Percentiles rank a stretch among this genome's conserved stretches.
Evolutionary conservation across 2,113 vertebrate species (phyloP).

Genomic region (Rynchops niger): DNA sequence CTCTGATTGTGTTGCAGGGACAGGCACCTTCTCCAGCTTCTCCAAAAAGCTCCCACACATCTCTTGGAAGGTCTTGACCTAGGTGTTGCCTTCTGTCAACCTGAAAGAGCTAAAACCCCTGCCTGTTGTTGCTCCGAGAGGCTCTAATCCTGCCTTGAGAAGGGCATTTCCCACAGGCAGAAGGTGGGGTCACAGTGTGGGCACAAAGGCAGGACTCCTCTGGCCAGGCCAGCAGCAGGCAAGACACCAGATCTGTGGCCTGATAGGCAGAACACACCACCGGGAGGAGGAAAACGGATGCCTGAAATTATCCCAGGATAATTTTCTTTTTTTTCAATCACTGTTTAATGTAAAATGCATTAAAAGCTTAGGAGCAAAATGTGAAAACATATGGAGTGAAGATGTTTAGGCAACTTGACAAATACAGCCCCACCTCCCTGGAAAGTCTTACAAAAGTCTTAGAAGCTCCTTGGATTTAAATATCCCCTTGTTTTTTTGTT

Average conservation of each 20-base stretch:
- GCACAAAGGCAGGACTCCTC: background rate
- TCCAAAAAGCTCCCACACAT: background rate
- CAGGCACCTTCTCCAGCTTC: no score
- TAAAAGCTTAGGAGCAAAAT: conserved; percentile 41
- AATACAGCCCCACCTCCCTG: background rate
- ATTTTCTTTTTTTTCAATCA: background rate
- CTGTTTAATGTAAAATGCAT: conserved; percentile 53
- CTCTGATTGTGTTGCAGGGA: background rate
- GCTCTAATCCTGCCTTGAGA: background rate
- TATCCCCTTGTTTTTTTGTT: background rate
- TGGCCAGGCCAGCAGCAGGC: background rate
- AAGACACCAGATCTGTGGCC: background rate
- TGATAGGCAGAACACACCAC: background rate
- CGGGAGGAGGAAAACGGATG: background rate
- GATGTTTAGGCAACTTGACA: conserved; percentile 31
- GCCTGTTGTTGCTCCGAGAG: background rate
- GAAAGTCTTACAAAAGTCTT: background rate
- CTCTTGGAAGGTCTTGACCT: background rate
- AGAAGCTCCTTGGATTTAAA: conserved; percentile 6
- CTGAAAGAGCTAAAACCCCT: background rate
- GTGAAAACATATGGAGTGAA: conserved; percentile 36
- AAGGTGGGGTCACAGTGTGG: background rate
- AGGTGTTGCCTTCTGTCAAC: background rate
- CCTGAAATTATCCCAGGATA: background rate
- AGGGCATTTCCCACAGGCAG: background rate